Base-by-base conservation (phyloP, 92 coral and sea anemone species). In the Palythoa heliodiscus region DNA sequence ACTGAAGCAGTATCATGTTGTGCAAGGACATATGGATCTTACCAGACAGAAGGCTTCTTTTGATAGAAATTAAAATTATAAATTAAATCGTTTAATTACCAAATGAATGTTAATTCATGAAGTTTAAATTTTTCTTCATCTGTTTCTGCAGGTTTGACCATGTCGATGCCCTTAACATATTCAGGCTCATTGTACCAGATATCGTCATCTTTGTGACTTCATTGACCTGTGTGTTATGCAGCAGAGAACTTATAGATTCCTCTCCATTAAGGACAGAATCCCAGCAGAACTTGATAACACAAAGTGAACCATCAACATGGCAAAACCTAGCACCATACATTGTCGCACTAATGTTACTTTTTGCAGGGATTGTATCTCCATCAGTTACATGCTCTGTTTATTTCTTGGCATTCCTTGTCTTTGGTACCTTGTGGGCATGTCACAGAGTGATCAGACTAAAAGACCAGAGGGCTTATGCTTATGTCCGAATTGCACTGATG, bases 391-490 rank as follows among this genome's bases (percentile, higher is more conserved):
- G 97, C 38, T 92, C 89, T 16, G 90, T 91, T 53, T 96, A 96
- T 87, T 96, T 96, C 88, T 17, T 94, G 58, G 90, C 86, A 38
- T 94, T 94, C 73, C 82, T 96, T 77, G 90, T 89, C 11, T 80
- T 96, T 60, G 99, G 99, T 12, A 96, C 99, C 35, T 76, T 96
- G 89, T 96, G 99, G 99, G 94, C 98, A 0, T 93, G 98, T 23
- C 98, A 94, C 83, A 91, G 88, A 86, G 95, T 92, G 12, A 54
- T 82, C 39, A 83, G 92, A 83, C 74, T 91, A 48, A 93, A 89
- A 39, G 77, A 91, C 24, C 88, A 91, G 83, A 89, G 77, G 64
- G 93, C 98, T 14, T 94, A 92, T 85, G 93, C 94, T 1, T 89
- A 89, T 39, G 80, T 96, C 69, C 78, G 95, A 70, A 76, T 96